These are phyloP conservation scores for Masticophis lateralis DNA, from an alignment of 2,797 vertebrate genomes.

Conservation along the genomic window DNA sequence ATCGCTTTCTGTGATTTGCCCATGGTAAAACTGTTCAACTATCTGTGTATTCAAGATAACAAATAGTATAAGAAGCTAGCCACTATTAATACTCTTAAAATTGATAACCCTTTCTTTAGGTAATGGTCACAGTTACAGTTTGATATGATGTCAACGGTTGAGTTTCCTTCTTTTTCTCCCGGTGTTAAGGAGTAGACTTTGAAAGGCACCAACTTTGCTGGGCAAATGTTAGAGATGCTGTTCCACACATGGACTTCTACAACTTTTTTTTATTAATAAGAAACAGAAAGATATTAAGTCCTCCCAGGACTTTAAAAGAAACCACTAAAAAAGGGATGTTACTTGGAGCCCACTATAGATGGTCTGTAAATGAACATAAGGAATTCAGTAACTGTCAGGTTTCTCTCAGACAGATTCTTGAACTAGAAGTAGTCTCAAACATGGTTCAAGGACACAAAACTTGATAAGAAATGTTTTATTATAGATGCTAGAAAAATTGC, in stretches of 20 bases:
- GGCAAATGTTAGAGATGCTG: background rate
- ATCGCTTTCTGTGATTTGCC: background rate
- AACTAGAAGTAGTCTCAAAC: background rate
- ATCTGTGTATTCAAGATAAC: conserved; percentile 20
- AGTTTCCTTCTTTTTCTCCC: background rate
- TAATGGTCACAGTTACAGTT: background rate
- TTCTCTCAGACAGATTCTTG: background rate
- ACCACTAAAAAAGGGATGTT: background rate
- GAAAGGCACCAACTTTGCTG: background rate
- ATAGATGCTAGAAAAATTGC: background rate
- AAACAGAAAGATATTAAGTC: background rate
- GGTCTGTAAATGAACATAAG: background rate
- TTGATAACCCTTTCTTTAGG: background rate
- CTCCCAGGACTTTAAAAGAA: background rate
- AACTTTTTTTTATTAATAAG: background rate
- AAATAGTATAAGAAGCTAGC: fast-evolving
- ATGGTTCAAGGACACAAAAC: background rate
- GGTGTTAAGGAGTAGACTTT: background rate
- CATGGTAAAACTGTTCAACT: conserved; percentile 19
- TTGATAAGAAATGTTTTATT: background rate
- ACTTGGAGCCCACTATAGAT: background rate
- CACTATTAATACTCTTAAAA: conserved; percentile 2
- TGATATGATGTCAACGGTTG: background rate
- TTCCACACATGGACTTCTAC: background rate
- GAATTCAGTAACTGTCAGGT: background rate